Percentiles rank a stretch among this genome's conserved stretches.
Evolutionary conservation across 2,888 invertebrate genomes (phyloP).

Genomic region (Hyles lineata): DNA sequence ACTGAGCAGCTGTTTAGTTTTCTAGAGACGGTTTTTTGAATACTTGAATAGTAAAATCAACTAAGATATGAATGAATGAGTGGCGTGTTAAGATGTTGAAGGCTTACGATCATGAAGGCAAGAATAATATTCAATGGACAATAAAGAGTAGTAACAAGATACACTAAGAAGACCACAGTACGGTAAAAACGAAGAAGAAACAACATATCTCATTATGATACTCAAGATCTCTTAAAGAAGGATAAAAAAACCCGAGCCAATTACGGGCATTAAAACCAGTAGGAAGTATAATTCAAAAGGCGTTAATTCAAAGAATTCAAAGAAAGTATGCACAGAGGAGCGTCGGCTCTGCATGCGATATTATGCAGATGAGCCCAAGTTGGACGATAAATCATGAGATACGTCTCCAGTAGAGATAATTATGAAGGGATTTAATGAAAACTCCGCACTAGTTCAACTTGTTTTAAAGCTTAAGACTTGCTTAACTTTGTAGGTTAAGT

Average conservation of each 20-base stretch:
- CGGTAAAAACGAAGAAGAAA: neutral
- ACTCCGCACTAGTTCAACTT: conserved; percentile 23
- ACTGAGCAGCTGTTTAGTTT: neutral
- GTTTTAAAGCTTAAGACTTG: conserved; percentile 16
- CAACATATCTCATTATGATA: neutral
- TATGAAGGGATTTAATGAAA: conserved; percentile 53
- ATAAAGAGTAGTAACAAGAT: no score
- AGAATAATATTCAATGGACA: no score
- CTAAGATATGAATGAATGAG: no score
- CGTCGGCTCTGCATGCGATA: conserved; percentile 33
- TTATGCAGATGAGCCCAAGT: conserved; percentile 60
- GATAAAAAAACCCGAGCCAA: neutral
- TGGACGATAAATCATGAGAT: conserved; percentile 58
- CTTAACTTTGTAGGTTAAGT: conserved; percentile 8
- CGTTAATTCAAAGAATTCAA: conserved; percentile 16
- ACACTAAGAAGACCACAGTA: no score
- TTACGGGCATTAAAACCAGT: neutral
- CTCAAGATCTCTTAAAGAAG: neutral
- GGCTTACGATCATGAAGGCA: no score
- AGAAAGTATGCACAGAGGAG: conserved; percentile 27
- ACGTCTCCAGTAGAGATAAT: conserved; percentile 57
- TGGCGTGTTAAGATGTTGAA: no score
- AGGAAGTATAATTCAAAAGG: conserved; percentile 14
- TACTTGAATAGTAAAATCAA: no score
- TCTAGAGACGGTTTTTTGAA: neutral